These are phyloP conservation scores for Rhinogobio ventralis DNA, from an alignment of 2,797 vertebrate species.

Conservation along the genomic window DNA sequence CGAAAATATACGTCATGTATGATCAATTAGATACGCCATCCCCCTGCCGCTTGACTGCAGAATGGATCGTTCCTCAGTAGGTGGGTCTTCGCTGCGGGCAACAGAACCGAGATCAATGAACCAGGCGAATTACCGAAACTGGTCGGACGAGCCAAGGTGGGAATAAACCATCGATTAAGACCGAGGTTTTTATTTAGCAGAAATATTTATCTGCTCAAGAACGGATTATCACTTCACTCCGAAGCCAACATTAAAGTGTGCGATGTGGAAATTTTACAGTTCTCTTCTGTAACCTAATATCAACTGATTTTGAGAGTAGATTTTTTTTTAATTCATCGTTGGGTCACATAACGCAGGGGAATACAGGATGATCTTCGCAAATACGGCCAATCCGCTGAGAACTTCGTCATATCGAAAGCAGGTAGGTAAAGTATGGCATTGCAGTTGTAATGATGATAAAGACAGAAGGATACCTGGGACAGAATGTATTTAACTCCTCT, in stretches of 20 bases:
- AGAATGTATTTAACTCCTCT: conserved; percentile 39
- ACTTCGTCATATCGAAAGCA: conserved; percentile 86
- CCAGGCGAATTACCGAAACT: conserved; percentile 73
- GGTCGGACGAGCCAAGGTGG: conserved; percentile 72
- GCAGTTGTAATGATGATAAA: neutral
- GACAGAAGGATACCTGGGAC: conserved; percentile 39
- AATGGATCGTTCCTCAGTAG: conserved; percentile 82
- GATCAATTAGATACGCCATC: conserved; percentile 24
- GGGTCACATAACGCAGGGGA: conserved; percentile 49
- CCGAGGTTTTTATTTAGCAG: conserved; percentile 22
- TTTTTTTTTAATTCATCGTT: conserved; percentile 43
- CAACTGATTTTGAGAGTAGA: conserved; percentile 36
- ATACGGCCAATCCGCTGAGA: conserved; percentile 87
- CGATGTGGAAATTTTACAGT: conserved; percentile 60
- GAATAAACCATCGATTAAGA: conserved; percentile 56
- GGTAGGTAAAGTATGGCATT: conserved; percentile 77
- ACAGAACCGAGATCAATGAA: conserved; percentile 87
- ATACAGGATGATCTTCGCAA: conserved; percentile 94
- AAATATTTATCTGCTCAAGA: neutral
- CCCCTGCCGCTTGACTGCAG: conserved; percentile 62
- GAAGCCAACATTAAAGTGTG: conserved; percentile 50
- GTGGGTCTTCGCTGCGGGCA: conserved; percentile 82
- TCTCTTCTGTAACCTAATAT: conserved; percentile 53
- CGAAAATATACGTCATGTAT: neutral
- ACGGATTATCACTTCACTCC: conserved; percentile 34